phyloP scores from a whole-genome alignment of 2,797 vertebrate genomes.

The Dermochelys coriacea region DNA sequence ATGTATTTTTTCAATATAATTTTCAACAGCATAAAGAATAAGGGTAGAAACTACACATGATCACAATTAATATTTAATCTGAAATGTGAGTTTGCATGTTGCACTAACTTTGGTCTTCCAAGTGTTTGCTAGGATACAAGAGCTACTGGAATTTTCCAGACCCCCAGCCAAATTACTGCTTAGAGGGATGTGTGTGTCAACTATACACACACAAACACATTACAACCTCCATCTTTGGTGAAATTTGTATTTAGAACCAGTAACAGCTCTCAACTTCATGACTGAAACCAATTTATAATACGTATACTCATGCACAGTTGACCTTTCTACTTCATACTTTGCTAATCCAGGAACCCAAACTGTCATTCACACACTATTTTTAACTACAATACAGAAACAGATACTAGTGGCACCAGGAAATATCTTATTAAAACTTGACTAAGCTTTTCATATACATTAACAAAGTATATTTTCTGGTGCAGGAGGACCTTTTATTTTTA shows the following conservation, averaged over 20 bases:
- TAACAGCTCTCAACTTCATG: conserved; percentile 66
- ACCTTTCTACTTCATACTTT: conserved; percentile 70
- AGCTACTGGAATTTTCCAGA: conserved; percentile 80
- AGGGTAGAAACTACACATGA: conserved; percentile 52
- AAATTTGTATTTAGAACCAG: conserved; percentile 69
- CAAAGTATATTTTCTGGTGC: background rate
- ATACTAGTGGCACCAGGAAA: conserved; percentile 11
- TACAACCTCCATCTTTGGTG: conserved; percentile 64
- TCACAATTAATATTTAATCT: conserved; percentile 59
- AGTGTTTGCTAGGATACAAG: conserved; percentile 64
- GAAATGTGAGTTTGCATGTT: conserved; percentile 75
- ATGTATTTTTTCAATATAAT: conserved; percentile 50
- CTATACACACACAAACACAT: conserved; percentile 63
- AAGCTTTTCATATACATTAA: conserved; percentile 7
- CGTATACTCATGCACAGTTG: background rate
- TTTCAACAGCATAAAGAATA: conserved; percentile 49
- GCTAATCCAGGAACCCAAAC: conserved; percentile 65
- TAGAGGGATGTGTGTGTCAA: conserved; percentile 45
- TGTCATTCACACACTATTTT: conserved; percentile 59
- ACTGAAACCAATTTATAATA: conserved; percentile 55
- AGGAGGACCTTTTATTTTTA: background rate
- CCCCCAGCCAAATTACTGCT: conserved; percentile 51
- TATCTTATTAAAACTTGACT: background rate
- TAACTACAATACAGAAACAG: conserved; percentile 33
- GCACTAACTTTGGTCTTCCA: conserved; percentile 59